Conservation (phyloP, 2,888 invertebrate species). For the Nesidiocoris tenuis region DNA sequence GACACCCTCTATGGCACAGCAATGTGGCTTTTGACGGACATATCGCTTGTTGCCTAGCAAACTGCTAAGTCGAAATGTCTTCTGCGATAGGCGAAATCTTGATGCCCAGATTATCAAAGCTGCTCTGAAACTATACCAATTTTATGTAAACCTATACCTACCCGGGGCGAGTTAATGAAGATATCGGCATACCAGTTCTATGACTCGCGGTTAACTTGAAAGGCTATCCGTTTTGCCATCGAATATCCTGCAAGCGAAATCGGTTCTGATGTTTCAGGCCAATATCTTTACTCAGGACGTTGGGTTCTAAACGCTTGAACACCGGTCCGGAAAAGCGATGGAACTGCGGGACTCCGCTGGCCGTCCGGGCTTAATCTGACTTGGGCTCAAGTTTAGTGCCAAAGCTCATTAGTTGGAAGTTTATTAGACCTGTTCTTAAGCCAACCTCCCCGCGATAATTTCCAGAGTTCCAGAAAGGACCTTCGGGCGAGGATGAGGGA, state of each 20-base stretch:
- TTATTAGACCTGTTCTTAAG: slow-evolving; percentile 45
- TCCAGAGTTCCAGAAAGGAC: slow-evolving; percentile 20
- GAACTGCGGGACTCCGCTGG: background rate
- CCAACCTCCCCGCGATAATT: slow-evolving; percentile 39
- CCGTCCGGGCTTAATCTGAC: slow-evolving; percentile 37
- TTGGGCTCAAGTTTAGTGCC: slow-evolving; percentile 44
- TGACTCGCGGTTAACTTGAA: background rate
- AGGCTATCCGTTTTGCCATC: background rate
- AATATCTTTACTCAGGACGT: background rate
- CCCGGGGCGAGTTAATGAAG: background rate
- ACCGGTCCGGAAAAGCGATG: background rate
- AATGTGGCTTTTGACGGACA: too few species aligned
- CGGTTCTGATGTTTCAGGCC: background rate
- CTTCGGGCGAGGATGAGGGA: background rate
- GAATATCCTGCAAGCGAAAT: background rate
- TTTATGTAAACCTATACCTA: too few species aligned
- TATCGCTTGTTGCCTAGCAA: too few species aligned
- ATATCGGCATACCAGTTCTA: background rate
- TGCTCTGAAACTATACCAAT: too few species aligned
- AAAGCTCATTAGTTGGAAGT: slow-evolving; percentile 45
- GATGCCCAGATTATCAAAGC: too few species aligned
- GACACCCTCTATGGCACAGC: too few species aligned
- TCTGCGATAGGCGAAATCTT: too few species aligned
- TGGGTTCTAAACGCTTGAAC: background rate
- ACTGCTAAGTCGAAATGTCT: too few species aligned